These are phyloP conservation scores for Drosophila histrio DNA, from an alignment of 2,888 invertebrate genomes.

Conservation along the genomic window DNA sequence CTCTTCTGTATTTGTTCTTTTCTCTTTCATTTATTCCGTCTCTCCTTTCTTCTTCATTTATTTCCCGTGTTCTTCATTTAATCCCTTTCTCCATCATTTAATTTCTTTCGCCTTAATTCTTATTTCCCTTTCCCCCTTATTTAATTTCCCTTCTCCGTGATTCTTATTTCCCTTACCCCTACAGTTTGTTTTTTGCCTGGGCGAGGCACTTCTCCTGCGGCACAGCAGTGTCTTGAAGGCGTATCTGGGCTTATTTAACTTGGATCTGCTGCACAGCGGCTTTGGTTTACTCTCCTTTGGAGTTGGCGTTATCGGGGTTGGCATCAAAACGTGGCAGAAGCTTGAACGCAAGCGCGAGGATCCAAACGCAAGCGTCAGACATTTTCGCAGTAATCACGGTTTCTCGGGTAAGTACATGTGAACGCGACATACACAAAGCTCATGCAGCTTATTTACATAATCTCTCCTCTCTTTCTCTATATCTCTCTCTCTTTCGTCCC, in stretches of 20 bases:
- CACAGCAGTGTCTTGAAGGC: constrained; percentile 60
- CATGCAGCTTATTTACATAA: constrained; percentile 19
- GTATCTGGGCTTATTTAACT: constrained; percentile 50
- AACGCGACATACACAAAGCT: constrained; percentile 7
- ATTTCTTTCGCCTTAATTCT: too few species aligned
- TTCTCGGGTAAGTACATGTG: constrained; percentile 65
- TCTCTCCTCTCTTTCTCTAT: not conserved
- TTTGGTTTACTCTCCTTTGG: constrained; percentile 72
- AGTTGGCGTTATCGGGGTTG: constrained; percentile 76
- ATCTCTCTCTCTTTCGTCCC: not conserved
- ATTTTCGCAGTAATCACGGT: constrained; percentile 79
- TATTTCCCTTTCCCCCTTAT: too few species aligned
- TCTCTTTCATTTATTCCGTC: too few species aligned
- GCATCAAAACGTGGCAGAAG: constrained; percentile 64
- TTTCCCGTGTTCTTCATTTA: too few species aligned
- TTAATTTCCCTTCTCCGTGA: not conserved
- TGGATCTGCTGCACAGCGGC: constrained; percentile 70
- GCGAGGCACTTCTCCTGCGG: constrained; percentile 80
- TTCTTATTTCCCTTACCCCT: not conserved
- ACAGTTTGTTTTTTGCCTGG: constrained; percentile 80
- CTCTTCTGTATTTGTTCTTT: too few species aligned
- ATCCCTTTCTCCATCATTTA: too few species aligned
- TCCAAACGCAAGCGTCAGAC: constrained; percentile 68
- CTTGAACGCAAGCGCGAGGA: constrained; percentile 68
- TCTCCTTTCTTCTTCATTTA: too few species aligned